A percentile compares a stretch with the other conserved stretches of the same genome.
phyloP scores from a whole-genome alignment of 2,797 vertebrate genomes.

The Phyllotis vaccarum region DNA sequence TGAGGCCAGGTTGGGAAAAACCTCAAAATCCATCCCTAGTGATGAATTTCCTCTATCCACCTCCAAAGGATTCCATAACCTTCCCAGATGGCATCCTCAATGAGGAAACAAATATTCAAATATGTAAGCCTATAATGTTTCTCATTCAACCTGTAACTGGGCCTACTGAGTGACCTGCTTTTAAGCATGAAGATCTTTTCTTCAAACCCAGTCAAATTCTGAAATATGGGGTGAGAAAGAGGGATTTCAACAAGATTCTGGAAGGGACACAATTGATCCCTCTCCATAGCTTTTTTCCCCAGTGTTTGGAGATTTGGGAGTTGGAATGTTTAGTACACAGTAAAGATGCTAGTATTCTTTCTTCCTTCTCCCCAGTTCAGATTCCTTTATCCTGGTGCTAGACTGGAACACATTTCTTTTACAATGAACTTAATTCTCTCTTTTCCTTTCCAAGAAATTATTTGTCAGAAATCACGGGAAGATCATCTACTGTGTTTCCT shows the following conservation, averaged over 20 bases:
- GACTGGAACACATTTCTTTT: constrained; percentile 5
- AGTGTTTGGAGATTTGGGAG: background rate
- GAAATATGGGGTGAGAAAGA: background rate
- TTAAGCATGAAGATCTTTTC: background rate
- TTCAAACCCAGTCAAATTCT: background rate
- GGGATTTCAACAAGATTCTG: background rate
- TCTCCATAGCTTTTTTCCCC: background rate
- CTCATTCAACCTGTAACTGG: too few species aligned
- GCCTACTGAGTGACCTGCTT: background rate
- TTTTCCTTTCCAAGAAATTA: constrained; percentile 50
- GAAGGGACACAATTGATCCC: background rate
- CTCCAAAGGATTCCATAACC: background rate
- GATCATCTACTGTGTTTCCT: background rate
- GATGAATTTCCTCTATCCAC: background rate
- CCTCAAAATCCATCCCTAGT: too few species aligned
- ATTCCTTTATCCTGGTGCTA: background rate
- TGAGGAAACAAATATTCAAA: background rate
- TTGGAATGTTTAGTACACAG: background rate
- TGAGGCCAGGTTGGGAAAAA: background rate
- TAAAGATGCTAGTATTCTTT: background rate
- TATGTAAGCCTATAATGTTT: background rate
- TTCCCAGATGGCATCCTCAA: background rate
- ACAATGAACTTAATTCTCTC: background rate
- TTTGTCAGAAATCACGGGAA: constrained; percentile 41
- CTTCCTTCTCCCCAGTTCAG: background rate